Conservation (phyloP, 2,888 invertebrate genomes). For the Gisinianus flammeolus region DNA sequence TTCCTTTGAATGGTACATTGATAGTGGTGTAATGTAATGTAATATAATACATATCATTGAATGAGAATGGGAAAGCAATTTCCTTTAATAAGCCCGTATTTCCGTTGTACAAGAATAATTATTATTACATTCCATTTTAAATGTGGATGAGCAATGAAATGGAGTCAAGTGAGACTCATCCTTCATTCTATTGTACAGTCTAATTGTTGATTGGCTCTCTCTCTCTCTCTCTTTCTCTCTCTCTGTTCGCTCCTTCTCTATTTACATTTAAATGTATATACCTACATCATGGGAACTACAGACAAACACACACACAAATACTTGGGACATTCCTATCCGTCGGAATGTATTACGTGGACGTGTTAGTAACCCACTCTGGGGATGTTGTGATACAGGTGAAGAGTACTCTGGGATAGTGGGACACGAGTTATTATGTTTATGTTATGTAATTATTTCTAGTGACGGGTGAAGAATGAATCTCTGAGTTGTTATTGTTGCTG, state of each 20-base stretch:
- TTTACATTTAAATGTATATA: not conserved
- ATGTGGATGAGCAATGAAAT: conserved; percentile 27
- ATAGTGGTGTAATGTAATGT: not conserved
- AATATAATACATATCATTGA: too few species aligned
- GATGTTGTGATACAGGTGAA: not conserved
- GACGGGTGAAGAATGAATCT: conserved; percentile 35
- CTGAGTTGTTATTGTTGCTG: not conserved
- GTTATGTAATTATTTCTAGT: conserved; percentile 31
- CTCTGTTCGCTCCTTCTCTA: not conserved
- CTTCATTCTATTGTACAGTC: conserved; percentile 15
- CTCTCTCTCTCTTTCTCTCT: not conserved
- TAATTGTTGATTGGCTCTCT: conserved; percentile 15
- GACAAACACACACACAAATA: too few species aligned
- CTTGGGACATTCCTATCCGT: too few species aligned
- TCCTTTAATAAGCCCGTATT: conserved; percentile 56
- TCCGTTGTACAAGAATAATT: conserved; percentile 46
- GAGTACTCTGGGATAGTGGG: not conserved
- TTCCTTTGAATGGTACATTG: not conserved
- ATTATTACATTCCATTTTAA: conserved; percentile 20
- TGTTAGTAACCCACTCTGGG: too few species aligned
- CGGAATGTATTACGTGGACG: too few species aligned
- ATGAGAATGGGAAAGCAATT: conserved; percentile 37
- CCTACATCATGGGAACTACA: not conserved
- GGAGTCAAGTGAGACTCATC: conserved; percentile 25
- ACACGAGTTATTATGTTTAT: not conserved